Base-by-base conservation (phyloP, 2,888 invertebrate species). In the Lepeophtheirus nordmannii region DNA sequence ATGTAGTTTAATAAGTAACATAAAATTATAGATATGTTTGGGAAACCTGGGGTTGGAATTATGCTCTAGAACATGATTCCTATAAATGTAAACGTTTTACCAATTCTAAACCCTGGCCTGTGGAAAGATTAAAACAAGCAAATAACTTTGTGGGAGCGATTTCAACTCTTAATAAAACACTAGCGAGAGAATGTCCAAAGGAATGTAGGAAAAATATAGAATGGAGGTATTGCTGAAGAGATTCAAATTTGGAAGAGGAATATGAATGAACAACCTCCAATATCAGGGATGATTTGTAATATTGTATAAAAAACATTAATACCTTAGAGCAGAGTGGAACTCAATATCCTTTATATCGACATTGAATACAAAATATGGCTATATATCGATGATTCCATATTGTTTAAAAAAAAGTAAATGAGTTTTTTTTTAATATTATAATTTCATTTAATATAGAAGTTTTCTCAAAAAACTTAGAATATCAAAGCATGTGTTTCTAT, bases 221-320 rank as follows among this genome's bases (percentile, higher is more conserved):
- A n/a, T 68, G 68, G 68, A 41, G 12, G 12, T 58, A 57, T 30
- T 68, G 68, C 37, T 68, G 58, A 68, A 17, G 7, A 30, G 10
- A 58, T 3, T 5, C 58, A 53, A 53, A 17, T 17, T 17, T 53
- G 53, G n/a, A 17, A 53, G n/a, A 17, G 53, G n/a, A 8, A 53
- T n/a, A 53, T 5, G 8, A 17, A 8, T 17, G 17, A 3, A 5
- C 1, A 5, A 53, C 8, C 53, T 53, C 2, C 7, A 2, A 30
- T 30, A 5, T 30, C 30, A 5, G 2, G 30, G 7, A 30, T 30
- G 7, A 30, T 30, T 5, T 30, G 30, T 30, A 5, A 2, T 5
- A 30, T 30, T 30, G 2, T 30, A 30, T 30, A 30, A 5, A 30
- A 30, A 30, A 30, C 7, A 30, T 30, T 30, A 30, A 30, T 30